Conservation (phyloP, 2,797 vertebrate genomes). For the Momotus momota region DNA sequence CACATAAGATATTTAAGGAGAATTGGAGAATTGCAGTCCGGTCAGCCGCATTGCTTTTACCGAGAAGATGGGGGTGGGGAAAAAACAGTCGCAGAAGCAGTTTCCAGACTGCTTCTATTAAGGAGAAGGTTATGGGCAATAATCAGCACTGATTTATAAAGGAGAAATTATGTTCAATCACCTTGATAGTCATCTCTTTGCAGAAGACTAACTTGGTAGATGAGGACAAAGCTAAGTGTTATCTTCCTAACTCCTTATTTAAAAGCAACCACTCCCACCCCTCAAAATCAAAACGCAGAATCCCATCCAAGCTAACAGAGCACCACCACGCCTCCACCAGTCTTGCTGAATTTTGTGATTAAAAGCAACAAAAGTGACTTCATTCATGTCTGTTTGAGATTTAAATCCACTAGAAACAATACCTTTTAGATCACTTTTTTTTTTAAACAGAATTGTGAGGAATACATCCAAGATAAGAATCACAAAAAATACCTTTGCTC, state of each 20-base stretch:
- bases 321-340: neutral
- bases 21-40: neutral
- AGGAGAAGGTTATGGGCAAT: neutral
- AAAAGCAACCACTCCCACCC: neutral
- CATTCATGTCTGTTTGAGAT: neutral
- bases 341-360: neutral
- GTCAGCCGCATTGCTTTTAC: neutral
- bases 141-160: neutral
- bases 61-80: neutral
- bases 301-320: neutral
- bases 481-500: neutral
- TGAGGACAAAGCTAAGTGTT: neutral
- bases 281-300: neutral
- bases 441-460: neutral
- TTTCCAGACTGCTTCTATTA: neutral
- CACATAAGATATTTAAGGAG: neutral
- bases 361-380: neutral
- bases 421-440: neutral
- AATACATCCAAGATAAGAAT: neutral
- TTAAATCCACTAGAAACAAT: neutral
- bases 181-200: neutral
- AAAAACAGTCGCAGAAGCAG: neutral
- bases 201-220: neutral
- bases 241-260: neutral
- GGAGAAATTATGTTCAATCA: neutral